These are phyloP conservation scores for Zaprionus ornatus DNA, from an alignment of 1,140 invertebrate species.

Conservation along the genomic window DNA sequence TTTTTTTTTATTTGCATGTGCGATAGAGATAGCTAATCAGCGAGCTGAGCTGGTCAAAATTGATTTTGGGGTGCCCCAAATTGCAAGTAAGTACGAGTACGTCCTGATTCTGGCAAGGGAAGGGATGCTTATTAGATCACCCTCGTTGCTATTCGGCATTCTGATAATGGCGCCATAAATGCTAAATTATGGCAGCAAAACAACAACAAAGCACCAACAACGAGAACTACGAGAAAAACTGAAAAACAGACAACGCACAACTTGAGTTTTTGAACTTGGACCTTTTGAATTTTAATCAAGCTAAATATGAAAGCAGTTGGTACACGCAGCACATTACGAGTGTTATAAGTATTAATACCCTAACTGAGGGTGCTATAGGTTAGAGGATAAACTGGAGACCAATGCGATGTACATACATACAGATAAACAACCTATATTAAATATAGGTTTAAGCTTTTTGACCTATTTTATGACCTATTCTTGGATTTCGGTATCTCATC, in stretches of 20 bases:
- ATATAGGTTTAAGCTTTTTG: no score
- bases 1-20: slow-evolving; percentile 39
- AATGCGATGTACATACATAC: no score
- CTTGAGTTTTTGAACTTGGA: slow-evolving; percentile 43
- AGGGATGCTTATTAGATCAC: slow-evolving; percentile 39
- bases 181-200: slow-evolving; percentile 61
- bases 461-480: no score
- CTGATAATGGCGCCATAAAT: slow-evolving; percentile 67
- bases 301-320: slow-evolving; percentile 71
- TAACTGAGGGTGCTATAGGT: background rate
- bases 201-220: slow-evolving; percentile 22
- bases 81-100: background rate
- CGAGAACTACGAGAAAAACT: background rate
- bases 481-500: no score
- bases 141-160: slow-evolving; percentile 23
- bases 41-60: slow-evolving; percentile 38
- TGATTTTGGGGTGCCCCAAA: slow-evolving; percentile 35
- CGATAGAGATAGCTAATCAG: slow-evolving; percentile 32
- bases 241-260: slow-evolving; percentile 23
- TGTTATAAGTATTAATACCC: slow-evolving; percentile 14
- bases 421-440: no score
- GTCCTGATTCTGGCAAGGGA: background rate
- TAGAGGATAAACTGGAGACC: background rate
- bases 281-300: slow-evolving; percentile 80
- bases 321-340: slow-evolving; percentile 47